These are phyloP conservation scores for Lonchura striata DNA, from an alignment of 2,113 vertebrate species.

Conservation along the genomic window DNA sequence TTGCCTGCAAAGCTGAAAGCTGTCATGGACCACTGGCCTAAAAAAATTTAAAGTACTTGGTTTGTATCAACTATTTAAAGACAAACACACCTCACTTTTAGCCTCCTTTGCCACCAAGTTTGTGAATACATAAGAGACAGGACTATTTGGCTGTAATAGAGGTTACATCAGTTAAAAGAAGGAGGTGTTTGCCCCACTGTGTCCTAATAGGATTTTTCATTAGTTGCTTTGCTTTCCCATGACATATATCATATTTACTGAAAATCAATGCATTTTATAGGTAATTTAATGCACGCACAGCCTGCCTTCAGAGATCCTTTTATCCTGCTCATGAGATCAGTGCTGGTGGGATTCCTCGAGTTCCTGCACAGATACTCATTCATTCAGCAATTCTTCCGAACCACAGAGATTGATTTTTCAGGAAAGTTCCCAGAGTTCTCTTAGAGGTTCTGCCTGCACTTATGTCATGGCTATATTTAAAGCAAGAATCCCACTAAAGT, in stretches of 20 bases:
- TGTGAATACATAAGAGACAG: fast-evolving
- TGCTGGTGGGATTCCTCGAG: not conserved
- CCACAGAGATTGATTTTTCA: slow-evolving; percentile 25
- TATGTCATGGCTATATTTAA: slow-evolving; percentile 37
- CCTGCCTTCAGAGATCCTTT: not conserved
- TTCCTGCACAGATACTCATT: not conserved
- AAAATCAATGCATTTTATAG: not conserved
- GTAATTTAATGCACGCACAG: not conserved
- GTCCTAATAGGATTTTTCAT: not conserved
- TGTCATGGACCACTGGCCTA: not conserved
- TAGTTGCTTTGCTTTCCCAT: not conserved
- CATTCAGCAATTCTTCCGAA: slow-evolving; percentile 1
- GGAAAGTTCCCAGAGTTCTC: slow-evolving; percentile 3
- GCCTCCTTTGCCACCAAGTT: not conserved
- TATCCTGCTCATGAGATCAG: not conserved
- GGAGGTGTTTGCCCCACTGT: not conserved
- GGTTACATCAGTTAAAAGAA: not conserved
- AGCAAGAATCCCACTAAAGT: slow-evolving; percentile 48
- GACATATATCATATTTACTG: not conserved
- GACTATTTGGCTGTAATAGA: not conserved
- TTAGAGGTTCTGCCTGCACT: not conserved
- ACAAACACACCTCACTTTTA: not conserved
- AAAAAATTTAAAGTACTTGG: not conserved
- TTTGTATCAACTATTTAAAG: not conserved
- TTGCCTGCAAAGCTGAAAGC: not conserved